Conservation (phyloP, 2,797 vertebrate species). For the Trachurus trachurus region DNA sequence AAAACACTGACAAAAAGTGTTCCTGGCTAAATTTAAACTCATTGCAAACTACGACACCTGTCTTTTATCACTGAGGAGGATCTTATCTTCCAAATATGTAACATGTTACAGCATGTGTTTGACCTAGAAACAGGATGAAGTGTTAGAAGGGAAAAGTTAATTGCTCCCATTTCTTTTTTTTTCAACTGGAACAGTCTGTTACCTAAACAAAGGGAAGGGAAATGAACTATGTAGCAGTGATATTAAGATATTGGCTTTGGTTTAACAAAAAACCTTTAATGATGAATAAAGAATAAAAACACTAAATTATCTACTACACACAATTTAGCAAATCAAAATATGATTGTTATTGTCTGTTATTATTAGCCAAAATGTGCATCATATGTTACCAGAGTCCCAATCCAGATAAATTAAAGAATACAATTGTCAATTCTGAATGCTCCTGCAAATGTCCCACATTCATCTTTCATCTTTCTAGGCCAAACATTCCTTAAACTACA, state of each 20-base stretch:
- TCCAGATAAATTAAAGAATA: neutral
- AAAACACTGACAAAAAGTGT: no score
- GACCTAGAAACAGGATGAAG: conserved; percentile 1
- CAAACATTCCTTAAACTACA: neutral
- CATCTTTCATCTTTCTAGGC: neutral
- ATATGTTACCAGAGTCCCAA: neutral
- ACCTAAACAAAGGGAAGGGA: neutral
- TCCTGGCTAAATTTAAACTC: neutral
- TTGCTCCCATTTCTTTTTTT: conserved; percentile 5
- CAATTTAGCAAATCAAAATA: neutral
- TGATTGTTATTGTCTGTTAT: no score
- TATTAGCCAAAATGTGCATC: neutral
- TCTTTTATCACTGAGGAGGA: conserved; percentile 2
- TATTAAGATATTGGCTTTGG: neutral
- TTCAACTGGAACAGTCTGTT: conserved; percentile 8
- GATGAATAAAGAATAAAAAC: neutral
- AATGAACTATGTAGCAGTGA: neutral
- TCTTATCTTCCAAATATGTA: neutral
- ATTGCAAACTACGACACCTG: neutral
- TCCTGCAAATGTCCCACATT: neutral
- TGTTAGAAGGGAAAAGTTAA: neutral
- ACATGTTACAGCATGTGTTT: neutral
- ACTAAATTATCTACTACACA: neutral
- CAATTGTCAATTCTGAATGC: neutral
- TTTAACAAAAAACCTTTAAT: neutral